A percentile compares a stretch with the other conserved stretches of the same genome.
Conservation (phyloP, 1,140 invertebrate genomes). For the Atopsyche davidsoni region DNA sequence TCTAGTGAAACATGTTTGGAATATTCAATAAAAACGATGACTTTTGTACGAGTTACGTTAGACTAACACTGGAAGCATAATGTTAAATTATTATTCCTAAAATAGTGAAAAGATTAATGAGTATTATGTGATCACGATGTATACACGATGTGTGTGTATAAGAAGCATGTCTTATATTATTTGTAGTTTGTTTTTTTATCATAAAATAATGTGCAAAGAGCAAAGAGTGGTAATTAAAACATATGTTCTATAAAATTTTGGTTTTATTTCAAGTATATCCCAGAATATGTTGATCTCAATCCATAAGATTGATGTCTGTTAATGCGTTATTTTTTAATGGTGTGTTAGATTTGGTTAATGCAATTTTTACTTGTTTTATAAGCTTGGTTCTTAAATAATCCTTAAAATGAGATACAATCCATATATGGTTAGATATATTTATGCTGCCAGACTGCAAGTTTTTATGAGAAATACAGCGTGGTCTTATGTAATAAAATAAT, state of each 20-base stretch:
- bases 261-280: neutral
- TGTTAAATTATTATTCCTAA: slow-evolving; percentile 26
- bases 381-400: no score
- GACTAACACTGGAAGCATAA: slow-evolving; percentile 22
- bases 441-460: no score
- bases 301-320: no score
- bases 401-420: no score
- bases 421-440: no score
- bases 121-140: slow-evolving; percentile 24
- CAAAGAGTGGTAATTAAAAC: slow-evolving; percentile 6
- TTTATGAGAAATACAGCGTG: no score
- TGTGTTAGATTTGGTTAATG: no score
- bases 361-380: no score
- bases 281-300: neutral
- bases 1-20: slow-evolving; percentile 28
- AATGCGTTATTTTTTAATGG: no score
- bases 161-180: no score
- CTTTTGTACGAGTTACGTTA: slow-evolving; percentile 27
- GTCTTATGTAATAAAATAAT: no score
- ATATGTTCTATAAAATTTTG: neutral
- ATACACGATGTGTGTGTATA: no score
- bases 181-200: slow-evolving; percentile 10
- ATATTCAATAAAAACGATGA: slow-evolving; percentile 23
- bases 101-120: slow-evolving; percentile 19
- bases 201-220: slow-evolving; percentile 12